Conservation (phyloP, 1,140 invertebrate species). For the Caerostris extrusa region DNA sequence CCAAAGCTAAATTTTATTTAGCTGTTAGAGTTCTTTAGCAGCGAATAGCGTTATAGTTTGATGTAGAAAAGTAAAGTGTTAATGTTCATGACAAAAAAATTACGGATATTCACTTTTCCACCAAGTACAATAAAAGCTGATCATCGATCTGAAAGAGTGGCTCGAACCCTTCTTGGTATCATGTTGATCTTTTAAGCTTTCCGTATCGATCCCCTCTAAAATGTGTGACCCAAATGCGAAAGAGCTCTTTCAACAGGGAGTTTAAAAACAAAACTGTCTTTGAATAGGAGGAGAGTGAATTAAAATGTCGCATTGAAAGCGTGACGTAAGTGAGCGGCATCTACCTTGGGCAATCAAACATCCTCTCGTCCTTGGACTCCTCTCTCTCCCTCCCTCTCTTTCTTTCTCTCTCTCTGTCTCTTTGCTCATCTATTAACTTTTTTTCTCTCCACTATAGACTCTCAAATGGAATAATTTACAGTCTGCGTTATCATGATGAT, state of each 20-base stretch:
- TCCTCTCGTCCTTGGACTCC: constrained; percentile 14
- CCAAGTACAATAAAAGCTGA: too few species aligned
- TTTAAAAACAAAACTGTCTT: not conserved
- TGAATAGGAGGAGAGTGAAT: not conserved
- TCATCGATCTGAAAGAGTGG: too few species aligned
- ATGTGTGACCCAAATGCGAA: not conserved
- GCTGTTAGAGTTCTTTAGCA: too few species aligned
- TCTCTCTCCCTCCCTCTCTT: not conserved
- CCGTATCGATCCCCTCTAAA: not conserved
- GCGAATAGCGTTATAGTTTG: too few species aligned
- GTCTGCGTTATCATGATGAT: not conserved
- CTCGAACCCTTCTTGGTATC: too few species aligned
- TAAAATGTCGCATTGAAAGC: not conserved
- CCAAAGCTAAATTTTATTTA: too few species aligned
- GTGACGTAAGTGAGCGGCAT: not conserved
- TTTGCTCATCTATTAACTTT: not conserved
- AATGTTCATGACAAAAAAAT: too few species aligned
- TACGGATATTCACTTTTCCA: too few species aligned
- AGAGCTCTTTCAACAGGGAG: too few species aligned
- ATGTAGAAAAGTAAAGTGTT: too few species aligned
- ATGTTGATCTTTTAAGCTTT: not conserved
- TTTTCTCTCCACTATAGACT: not conserved
- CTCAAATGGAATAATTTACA: not conserved
- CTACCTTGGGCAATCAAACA: constrained; percentile 23
- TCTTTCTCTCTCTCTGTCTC: not conserved